Base-by-base conservation (phyloP, 1,140 invertebrate species). In the Drosophila elegans region DNA sequence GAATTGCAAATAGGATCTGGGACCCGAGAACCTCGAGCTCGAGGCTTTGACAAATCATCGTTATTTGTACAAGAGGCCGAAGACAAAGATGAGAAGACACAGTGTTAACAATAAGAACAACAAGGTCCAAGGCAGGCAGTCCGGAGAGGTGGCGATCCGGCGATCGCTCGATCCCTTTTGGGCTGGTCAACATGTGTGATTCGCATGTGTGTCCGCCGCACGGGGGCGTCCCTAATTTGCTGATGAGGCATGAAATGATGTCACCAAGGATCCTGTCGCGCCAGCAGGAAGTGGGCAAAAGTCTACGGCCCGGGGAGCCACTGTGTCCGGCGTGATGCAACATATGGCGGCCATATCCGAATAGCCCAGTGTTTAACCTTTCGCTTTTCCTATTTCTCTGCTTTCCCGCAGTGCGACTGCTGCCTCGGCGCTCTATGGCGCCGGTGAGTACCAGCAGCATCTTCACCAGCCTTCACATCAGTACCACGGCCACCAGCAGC, bases 161-260 rank as follows among this genome's bases (percentile, higher is more conserved):
- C 49, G 62, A 45, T 52, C 74, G 66, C 29, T 41, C 62, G 72
- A 16, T 53, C 45, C 38, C 46, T 44, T 32, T 34, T 38, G 41
- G 62, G 66, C 76, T 89, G 84, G 80, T 13, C 85, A 80, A 89
- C 84, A 89, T 63, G 53, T 89, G 84, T 84, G 84, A 84, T 89
- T 89, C 84, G 84, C 84, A 89, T 89, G 85, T 89, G 82, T 72
- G 61, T 39, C 45, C 61, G 46, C 51, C 69, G 45, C 76, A 16
- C 60, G 56, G 71, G 71, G 83, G 75, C 63, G 83, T 88, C 83
- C 49, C 78, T 84, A 89, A 84, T 89, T 78, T 52, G 46, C 53
- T 84, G 76, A 91, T 91, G 89, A 91, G 81, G 64, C 89, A 91
- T 91, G 89, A 91, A 91, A 91, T 91, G 89, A 91, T 91, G 89